Percentiles rank a stretch among this genome's conserved stretches.
These are phyloP conservation scores for Archips xylosteana DNA, from an alignment of 2,888 invertebrate species.

Conservation along the genomic window DNA sequence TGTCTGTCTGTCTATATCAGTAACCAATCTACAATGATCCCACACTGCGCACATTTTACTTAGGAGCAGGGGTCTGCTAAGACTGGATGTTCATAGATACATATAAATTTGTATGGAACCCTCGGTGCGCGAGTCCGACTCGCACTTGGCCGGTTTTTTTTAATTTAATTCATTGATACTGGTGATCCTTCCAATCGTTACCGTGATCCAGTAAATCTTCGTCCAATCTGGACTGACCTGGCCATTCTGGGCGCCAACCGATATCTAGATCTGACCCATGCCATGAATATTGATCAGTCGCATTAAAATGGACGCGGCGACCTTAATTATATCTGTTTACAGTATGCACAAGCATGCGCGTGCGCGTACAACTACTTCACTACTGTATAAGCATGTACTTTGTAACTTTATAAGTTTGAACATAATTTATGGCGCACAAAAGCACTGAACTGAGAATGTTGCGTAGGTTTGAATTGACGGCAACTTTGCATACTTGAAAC, in stretches of 20 bases:
- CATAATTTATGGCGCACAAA: neutral
- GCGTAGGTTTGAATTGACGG: neutral
- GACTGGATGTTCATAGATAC: no score
- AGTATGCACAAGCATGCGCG: conserved; percentile 66
- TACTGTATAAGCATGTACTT: conserved; percentile 1
- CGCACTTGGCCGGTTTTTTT: no score
- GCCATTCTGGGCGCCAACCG: conserved; percentile 50
- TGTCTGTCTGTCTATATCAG: no score
- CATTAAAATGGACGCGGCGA: conserved; percentile 66
- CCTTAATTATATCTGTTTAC: conserved; percentile 75
- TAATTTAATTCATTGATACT: neutral
- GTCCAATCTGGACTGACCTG: conserved; percentile 53
- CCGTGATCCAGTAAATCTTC: conserved; percentile 40
- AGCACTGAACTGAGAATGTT: neutral
- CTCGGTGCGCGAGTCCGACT: no score
- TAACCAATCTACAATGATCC: no score
- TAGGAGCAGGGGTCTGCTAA: no score
- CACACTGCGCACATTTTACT: no score
- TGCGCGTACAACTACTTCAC: conserved; percentile 43
- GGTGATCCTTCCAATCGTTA: neutral
- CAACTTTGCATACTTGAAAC: conserved; percentile 6
- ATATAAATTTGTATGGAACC: no score
- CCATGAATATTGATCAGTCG: conserved; percentile 70
- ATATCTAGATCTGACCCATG: conserved; percentile 66
- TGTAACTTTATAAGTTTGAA: conserved; percentile 8